Evolutionary conservation across 2,113 vertebrate genomes (phyloP).

Genomic region (Petromus typicus): DNA sequence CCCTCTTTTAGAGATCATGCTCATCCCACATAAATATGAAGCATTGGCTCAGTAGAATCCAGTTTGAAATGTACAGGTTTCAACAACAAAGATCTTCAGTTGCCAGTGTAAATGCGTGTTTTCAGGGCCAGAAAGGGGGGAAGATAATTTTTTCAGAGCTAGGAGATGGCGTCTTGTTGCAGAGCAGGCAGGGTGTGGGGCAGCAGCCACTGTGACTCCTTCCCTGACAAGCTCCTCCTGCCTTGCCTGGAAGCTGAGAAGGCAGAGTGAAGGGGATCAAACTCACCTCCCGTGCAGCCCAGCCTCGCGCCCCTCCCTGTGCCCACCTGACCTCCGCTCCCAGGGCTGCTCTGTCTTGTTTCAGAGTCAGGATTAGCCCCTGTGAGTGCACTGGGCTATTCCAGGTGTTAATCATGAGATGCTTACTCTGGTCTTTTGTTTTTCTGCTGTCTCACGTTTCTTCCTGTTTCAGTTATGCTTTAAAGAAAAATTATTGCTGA

Average conservation of each 20-base stretch:
- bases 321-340: too few species aligned
- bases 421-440: background rate
- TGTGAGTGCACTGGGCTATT: background rate
- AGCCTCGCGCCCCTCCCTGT: background rate
- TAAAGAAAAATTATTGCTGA: background rate
- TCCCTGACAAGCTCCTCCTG: background rate
- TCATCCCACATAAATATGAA: background rate
- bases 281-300: background rate
- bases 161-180: background rate
- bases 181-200: background rate
- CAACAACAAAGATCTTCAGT: background rate
- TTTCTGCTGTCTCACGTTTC: background rate
- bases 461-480: background rate
- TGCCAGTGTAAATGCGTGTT: too few species aligned
- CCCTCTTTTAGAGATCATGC: background rate
- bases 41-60: background rate
- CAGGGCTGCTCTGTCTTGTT: background rate
- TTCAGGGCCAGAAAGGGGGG: rapidly evolving
- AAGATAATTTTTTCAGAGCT: background rate
- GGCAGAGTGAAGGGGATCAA: too few species aligned
- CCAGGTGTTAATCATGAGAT: background rate
- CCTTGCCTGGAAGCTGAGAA: background rate
- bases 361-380: background rate
- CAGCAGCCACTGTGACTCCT: background rate
- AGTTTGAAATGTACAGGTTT: background rate